phyloP scores from a whole-genome alignment of 2,113 vertebrate genomes.

The Petromus typicus region DNA sequence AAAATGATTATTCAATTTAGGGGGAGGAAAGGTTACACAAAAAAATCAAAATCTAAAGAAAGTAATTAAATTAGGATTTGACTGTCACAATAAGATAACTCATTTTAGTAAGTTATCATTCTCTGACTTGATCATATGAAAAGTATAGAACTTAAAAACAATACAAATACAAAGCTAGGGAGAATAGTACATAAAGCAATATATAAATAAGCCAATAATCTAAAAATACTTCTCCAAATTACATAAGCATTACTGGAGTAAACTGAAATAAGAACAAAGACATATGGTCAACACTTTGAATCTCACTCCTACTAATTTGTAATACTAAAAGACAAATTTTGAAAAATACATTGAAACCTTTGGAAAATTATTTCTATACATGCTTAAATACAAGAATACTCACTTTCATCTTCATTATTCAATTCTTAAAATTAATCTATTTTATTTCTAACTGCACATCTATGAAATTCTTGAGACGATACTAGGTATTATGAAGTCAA shows the following conservation, averaged over 20 bases:
- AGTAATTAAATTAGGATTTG: slow-evolving; percentile 7
- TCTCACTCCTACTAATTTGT: slow-evolving; percentile 13
- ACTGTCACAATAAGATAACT: slow-evolving; percentile 13
- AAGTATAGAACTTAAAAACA: slow-evolving; percentile 13
- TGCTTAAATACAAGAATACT: not conserved
- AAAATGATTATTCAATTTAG: not conserved
- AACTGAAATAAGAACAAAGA: slow-evolving; percentile 33
- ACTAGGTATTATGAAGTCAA: not conserved
- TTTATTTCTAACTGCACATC: slow-evolving; percentile 35
- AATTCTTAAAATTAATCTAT: slow-evolving; percentile 3
- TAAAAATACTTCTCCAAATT: slow-evolving; percentile 8
- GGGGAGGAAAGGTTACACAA: not conserved
- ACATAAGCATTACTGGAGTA: slow-evolving; percentile 20
- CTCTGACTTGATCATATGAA: not conserved
- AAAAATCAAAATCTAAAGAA: slow-evolving; percentile 9
- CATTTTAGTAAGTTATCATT: not conserved
- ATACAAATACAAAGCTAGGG: not conserved
- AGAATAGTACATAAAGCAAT: slow-evolving; percentile 32
- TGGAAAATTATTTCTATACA: slow-evolving; percentile 15
- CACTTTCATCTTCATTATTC: not conserved
- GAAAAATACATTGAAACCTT: not conserved
- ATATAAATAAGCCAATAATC: not conserved
- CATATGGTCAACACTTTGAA: not conserved
- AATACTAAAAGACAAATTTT: slow-evolving; percentile 5
- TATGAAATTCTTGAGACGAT: slow-evolving; percentile 8